Conservation (phyloP, 2,797 vertebrate species). For the Holocentrus rufus region DNA sequence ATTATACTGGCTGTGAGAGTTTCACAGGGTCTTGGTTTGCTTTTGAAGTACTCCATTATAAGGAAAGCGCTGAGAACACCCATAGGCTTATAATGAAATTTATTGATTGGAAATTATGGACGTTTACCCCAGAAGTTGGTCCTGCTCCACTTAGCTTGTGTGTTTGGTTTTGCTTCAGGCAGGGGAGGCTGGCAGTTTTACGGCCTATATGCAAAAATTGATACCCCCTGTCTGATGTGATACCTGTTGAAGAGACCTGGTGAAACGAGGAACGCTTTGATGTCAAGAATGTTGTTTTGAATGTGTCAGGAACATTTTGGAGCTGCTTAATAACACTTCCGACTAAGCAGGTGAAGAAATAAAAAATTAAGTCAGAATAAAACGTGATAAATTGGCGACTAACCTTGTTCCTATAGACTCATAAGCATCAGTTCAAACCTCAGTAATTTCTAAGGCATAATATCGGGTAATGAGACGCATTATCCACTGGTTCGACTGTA, state of each 20-base stretch:
- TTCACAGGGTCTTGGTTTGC: not conserved
- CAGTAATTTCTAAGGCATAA: conserved; percentile 44
- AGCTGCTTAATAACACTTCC: conserved; percentile 56
- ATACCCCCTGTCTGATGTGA: conserved; percentile 68
- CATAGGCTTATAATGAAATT: conserved; percentile 39
- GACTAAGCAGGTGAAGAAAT: conserved; percentile 12
- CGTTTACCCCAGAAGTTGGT: conserved; percentile 46
- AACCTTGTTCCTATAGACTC: conserved; percentile 50
- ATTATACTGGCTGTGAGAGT: too few relatives aligned
- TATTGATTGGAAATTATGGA: conserved; percentile 57
- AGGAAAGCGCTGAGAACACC: not conserved
- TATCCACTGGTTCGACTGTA: conserved; percentile 46
- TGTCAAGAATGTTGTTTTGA: conserved; percentile 72
- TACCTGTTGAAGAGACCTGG: conserved; percentile 63
- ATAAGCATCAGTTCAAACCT: conserved; percentile 51
- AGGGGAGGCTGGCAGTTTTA: conserved; percentile 53
- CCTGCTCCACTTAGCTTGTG: conserved; percentile 34
- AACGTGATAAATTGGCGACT: conserved; percentile 26
- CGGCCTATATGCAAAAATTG: conserved; percentile 54
- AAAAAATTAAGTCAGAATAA: conserved; percentile 3
- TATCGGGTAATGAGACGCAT: conserved; percentile 45
- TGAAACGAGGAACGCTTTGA: conserved; percentile 68
- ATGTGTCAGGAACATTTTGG: conserved; percentile 73
- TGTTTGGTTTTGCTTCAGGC: conserved; percentile 51
- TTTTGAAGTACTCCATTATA: not conserved